These are phyloP conservation scores for Ptyas mucosa DNA, from an alignment of 2,113 vertebrate species.

Conservation along the genomic window DNA sequence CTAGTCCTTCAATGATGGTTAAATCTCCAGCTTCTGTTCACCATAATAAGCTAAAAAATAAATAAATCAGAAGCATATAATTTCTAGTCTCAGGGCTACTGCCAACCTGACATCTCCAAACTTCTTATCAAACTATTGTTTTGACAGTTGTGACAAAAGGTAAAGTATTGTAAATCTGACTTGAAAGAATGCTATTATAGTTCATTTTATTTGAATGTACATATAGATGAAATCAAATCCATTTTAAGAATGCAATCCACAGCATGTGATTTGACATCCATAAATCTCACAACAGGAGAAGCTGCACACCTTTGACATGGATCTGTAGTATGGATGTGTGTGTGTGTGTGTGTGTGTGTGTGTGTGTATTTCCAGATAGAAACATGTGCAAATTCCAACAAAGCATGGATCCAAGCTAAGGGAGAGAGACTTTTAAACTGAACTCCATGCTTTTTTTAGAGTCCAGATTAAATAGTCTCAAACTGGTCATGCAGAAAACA, in stretches of 20 bases:
- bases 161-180: not conserved
- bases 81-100: not conserved
- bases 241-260: not conserved
- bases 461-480: constrained; percentile 1
- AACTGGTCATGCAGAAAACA: constrained; percentile 19
- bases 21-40: not conserved
- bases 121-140: not conserved
- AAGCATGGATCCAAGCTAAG: not conserved
- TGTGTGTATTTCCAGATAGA: not conserved
- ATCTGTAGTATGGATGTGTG: not conserved
- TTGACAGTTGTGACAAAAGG: not conserved
- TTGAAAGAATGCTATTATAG: not conserved
- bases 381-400: not conserved
- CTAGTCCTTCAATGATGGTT: not conserved
- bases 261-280: not conserved
- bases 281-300: not conserved
- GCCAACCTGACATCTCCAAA: not conserved
- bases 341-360: too few species aligned
- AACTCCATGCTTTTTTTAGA: not conserved
- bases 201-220: not conserved
- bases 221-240: not conserved
- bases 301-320: not conserved
- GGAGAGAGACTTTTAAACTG: not conserved
- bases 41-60: not conserved
- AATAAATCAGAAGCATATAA: not conserved